Base-by-base conservation (phyloP, 2,797 vertebrate genomes). In the Gadopsis marmoratus region DNA sequence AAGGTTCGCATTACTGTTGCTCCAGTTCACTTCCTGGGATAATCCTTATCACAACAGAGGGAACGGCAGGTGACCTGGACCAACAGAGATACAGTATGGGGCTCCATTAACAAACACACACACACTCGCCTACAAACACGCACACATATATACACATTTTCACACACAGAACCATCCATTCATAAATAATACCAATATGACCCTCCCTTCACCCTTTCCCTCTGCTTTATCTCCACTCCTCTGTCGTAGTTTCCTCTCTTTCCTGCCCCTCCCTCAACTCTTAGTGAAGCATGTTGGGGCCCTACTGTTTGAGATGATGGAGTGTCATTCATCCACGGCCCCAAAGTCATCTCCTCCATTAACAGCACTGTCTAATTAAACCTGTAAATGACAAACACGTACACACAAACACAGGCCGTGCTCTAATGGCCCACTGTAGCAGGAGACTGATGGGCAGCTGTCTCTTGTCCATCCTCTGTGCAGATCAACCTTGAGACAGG, bases 21-120 rank as follows among this genome's bases (percentile, higher is more conserved):
- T 95, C 88, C 94, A 94, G 58, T 94, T 95, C 94, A 95, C 95
- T 95, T 95, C 95, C 95, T 95, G 93, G 91, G 95, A 95, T 95
- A 94, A 96, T 96, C 95, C 95, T 92, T 94, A 85, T 81, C 88
- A 82, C 92, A 89, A 88, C 92, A 92, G 93, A 89, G 93, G 86
- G 90, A 92, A 76, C 91, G 73, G 90, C 91, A 92, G 91, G 93
- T 88, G 88, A 93, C 89, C 90, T 93, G 93, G 89, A 92, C 90
- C 83, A 80, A 81, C 82, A 77, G 63, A 61, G 80, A 84, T 90
- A 86, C 88, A 91, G 88, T 86, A 89, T 91, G 86, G 82, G 79
- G 81, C 83, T 87, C 88, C 90, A 89, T 92, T 93, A 92, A 82
- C 81, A 89, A 56, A 87, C 85, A 90, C 86, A 86, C 75, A 47